Percentiles rank a stretch among this genome's conserved stretches.
These are phyloP conservation scores for Poecilia velifera DNA, from an alignment of 2,797 vertebrate genomes.

Conservation along the genomic window DNA sequence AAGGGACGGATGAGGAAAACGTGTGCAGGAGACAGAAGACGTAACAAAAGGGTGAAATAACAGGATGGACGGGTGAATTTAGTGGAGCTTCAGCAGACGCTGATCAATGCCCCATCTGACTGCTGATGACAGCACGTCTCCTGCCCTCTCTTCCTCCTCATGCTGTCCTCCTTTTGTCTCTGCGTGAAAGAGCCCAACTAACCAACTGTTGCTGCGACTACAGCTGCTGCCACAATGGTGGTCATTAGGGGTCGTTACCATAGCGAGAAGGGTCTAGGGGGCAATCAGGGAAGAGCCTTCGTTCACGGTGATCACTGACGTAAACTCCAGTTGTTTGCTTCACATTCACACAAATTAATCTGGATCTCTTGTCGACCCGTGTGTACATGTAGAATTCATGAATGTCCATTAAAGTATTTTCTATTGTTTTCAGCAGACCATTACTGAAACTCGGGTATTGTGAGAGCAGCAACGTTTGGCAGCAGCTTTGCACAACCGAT, in stretches of 20 bases:
- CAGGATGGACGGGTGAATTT: slow-evolving; percentile 18
- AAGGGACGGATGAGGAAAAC: slow-evolving; percentile 28
- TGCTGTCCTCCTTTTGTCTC: slow-evolving; percentile 49
- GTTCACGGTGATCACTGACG: slow-evolving; percentile 17
- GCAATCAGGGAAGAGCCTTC: slow-evolving; percentile 40
- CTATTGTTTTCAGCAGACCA: background rate
- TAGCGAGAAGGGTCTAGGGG: slow-evolving; percentile 37
- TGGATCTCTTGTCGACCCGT: slow-evolving; percentile 11
- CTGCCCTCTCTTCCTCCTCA: slow-evolving; percentile 42
- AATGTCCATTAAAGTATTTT: background rate
- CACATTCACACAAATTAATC: slow-evolving; percentile 16
- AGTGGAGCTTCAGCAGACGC: slow-evolving; percentile 31
- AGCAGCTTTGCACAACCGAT: background rate
- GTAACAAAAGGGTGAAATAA: slow-evolving; percentile 14
- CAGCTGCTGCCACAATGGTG: slow-evolving; percentile 63
- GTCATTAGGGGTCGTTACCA: slow-evolving; percentile 65
- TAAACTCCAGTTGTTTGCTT: slow-evolving; percentile 20
- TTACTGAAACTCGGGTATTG: background rate
- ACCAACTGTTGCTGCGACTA: slow-evolving; percentile 68
- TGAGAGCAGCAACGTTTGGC: background rate
- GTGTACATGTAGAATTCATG: background rate
- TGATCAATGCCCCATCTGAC: slow-evolving; percentile 36
- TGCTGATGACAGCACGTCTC: slow-evolving; percentile 43
- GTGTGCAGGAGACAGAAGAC: slow-evolving; percentile 21
- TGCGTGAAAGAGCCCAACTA: slow-evolving; percentile 39